A percentile compares a stretch with the other conserved stretches of the same genome.
phyloP scores from a whole-genome alignment of 2,888 invertebrate species.

The Zhengitettix transpicula region DNA sequence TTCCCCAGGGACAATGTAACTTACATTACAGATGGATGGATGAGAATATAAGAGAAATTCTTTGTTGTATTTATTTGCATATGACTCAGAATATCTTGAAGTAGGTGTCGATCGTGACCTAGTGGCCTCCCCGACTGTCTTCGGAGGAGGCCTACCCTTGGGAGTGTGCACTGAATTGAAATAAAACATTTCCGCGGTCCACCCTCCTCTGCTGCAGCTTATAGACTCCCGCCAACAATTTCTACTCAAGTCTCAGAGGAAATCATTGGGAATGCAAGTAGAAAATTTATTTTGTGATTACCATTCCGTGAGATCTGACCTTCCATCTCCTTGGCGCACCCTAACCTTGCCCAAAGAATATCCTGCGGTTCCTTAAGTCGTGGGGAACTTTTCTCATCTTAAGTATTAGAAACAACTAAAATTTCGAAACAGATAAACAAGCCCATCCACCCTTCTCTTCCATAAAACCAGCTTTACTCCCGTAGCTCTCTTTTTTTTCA shows the following conservation, averaged over 20 bases:
- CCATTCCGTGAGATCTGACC: constrained; percentile 13
- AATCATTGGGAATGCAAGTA: constrained; percentile 63
- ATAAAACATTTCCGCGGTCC: constrained; percentile 9
- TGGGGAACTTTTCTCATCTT: too few relatives aligned
- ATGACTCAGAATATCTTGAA: too few relatives aligned
- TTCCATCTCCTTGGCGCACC: neutral
- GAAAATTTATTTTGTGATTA: constrained; percentile 36
- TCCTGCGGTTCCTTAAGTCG: too few relatives aligned
- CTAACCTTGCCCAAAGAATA: too few relatives aligned
- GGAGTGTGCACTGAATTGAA: constrained; percentile 7
- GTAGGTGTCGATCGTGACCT: too few relatives aligned
- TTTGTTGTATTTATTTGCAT: too few relatives aligned
- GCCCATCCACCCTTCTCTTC: neutral
- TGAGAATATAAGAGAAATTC: too few relatives aligned
- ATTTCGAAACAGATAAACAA: constrained; percentile 6
- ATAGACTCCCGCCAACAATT: constrained; percentile 10
- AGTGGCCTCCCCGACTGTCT: too few relatives aligned
- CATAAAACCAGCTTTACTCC: neutral
- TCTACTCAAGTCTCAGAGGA: constrained; percentile 43
- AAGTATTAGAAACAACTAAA: neutral
- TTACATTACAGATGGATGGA: too few relatives aligned
- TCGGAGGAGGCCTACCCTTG: too few relatives aligned
- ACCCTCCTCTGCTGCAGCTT: neutral
- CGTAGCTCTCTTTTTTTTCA: neutral
- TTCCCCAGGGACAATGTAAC: too few relatives aligned